These are phyloP conservation scores for Brachypalpus laphriformis DNA, from an alignment of 2,888 invertebrate species.

Conservation along the genomic window DNA sequence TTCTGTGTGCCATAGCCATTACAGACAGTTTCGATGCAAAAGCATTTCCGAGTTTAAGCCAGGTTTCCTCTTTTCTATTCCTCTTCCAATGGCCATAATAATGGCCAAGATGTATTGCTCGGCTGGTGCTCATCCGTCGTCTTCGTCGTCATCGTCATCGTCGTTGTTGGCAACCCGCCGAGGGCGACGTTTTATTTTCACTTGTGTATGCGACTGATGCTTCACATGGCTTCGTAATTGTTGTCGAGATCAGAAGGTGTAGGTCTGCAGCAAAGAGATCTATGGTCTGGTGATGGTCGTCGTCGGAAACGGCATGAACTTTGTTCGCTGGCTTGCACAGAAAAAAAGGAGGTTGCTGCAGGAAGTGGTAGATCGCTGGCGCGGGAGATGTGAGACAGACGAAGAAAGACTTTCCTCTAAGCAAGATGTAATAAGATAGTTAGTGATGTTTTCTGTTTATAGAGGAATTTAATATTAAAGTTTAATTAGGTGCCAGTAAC, in stretches of 20 bases:
- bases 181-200: constrained; percentile 56
- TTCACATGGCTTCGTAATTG: constrained; percentile 42
- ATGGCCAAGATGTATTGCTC: constrained; percentile 29
- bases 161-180: background rate
- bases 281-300: constrained; percentile 41
- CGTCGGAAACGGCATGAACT: constrained; percentile 32
- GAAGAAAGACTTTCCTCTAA: constrained; percentile 35
- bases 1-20: background rate
- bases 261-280: constrained; percentile 52
- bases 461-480: constrained; percentile 48
- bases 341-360: constrained; percentile 28
- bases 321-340: background rate
- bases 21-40: constrained; percentile 30
- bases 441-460: constrained; percentile 42
- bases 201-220: constrained; percentile 10
- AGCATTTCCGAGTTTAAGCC: constrained; percentile 42
- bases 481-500: constrained; percentile 65
- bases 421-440: constrained; percentile 54
- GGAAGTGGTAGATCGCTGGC: background rate
- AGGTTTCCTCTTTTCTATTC: background rate
- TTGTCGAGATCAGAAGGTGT: constrained; percentile 57
- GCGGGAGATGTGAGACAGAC: constrained; percentile 22
- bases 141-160: no score
- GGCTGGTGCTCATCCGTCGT: constrained; percentile 5
- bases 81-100: background rate